Base-by-base conservation (phyloP, 1,140 invertebrate genomes). In the Nylanderia fulva region DNA sequence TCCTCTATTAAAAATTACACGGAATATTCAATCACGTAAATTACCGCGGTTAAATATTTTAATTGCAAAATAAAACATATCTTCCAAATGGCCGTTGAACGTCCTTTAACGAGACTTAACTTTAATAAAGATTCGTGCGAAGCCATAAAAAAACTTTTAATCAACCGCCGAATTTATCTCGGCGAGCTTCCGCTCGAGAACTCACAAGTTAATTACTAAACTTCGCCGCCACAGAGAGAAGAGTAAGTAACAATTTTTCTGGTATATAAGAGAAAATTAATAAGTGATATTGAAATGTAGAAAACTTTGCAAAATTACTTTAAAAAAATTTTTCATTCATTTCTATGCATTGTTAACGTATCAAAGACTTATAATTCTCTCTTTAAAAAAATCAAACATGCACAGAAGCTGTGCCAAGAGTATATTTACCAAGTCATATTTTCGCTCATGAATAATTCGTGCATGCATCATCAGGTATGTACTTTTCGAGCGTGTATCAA, bases 371-470 rank as follows among this genome's bases (percentile, higher is more conserved):
- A n/a, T n/a, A n/a, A n/a, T n/a, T n/a, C n/a, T n/a, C n/a, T n/a
- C n/a, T n/a, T n/a, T n/a, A n/a, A 56, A 80, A 71, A 39, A 56
- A 42, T 45, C 11, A 21, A 29, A 27, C 6, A 45, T 1, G 36
- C 11, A 8, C 66, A 68, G 64, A 80, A 15, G 33, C 48, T 7
- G 9, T 7, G 9, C 15, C 45, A 48, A 7, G 7, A 36, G 2
- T 58, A 36, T 39, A 72, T 82, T 82, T 72, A 58, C 36, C 77
- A 71, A 56, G 48, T 80, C 64, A 71, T n/a, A 82, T 72, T 60
- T 82, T 45, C 13, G 13, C 52, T 72, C 45, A 72, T 82, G 54
- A 82, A 69, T 82, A 58, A 82, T 82, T 82, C 77, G 56, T 24
- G 48, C 27, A 18, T 33, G 11, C 11, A 80, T 79, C 21, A 76